Base-by-base conservation (phyloP, 2,888 invertebrate species). In the Nymphalis c-album region DNA sequence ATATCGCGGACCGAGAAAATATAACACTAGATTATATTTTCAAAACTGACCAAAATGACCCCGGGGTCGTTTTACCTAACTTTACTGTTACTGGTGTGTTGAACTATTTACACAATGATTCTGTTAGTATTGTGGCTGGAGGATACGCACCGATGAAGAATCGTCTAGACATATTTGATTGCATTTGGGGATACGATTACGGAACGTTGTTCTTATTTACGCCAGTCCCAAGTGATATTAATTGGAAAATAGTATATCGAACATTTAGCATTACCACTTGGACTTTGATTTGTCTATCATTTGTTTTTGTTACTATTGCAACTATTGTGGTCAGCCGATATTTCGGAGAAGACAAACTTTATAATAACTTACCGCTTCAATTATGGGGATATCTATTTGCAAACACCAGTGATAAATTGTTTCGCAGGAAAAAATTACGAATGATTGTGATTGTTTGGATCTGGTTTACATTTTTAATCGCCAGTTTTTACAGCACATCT, bases 381-480 rank as follows among this genome's bases (percentile, higher is more conserved):
- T 62, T 85, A 48, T 85, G 82, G 79, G 87, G 85, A 26, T 85
- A 84, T 65, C 78, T 85, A 64, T 79, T 80, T 59, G 78, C 75
- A 13, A 83, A 85, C 40, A 75, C 81, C 6, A 78, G 81, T 60
- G 65, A 71, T 45, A 77, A 75, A 1, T 70, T 85, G 53, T 73
- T 80, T 1, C 78, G 69, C 66, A 72, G 78, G 7, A 79, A 75
- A 57, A 77, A 76, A 45, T 74, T 85, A 45, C 79, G 81, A 73
- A 63, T 72, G 0, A 68, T 88, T 10, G 75, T 85, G 31, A 63
- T 84, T 31, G 75, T 74, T 61, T 89, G 89, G 89, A 76, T 86
- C 69, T 82, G 83, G 81, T 89, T 85, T 46, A 80, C 87, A 51
- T 89, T 84, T 71, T 86, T 82, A 58, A 80, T 88, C 13, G 74